Evolutionary conservation across 2,888 invertebrate genomes (phyloP), one percentile per base, ranked within the genome.

Genomic region (Odontothrips loti): DNA sequence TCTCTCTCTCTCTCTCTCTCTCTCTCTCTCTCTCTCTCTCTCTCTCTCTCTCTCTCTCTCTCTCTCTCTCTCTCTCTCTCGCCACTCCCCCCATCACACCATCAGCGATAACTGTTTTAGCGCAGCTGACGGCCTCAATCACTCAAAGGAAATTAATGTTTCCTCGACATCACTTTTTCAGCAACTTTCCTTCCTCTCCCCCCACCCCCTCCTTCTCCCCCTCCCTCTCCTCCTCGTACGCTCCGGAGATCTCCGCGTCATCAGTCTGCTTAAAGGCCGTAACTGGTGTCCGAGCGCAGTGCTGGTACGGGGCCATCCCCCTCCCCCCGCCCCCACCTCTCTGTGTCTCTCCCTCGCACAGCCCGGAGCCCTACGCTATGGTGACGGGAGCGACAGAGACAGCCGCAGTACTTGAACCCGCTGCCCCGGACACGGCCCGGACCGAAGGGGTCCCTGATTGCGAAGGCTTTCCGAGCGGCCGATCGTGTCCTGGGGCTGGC

Each of bases 41-140:
- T 6, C 51, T 6, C 51, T 6, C 51, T 51, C 51, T 51, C 51
- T 51, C 2, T 51, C 51, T 51, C 51, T 51, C 51, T 51, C 51
- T 51, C 51, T 51, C 51, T 51, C 51, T 51, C 51, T 51, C 51
- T 51, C 51, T 51, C 58, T 17, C 58, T 17, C 58, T 17, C 58
- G 6, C 58, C 8, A 6, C 15, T 15, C 0, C 58, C 58, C 11
- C 58, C 58, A 27, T 75, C 68, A 27, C 68, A 27, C 68, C 68
- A 75, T 75, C 68, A 75, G 68, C 68, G 68, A 75, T 75, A 75
- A 75, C 68, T 75, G 68, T 75, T 75, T 75, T 75, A 75, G 68
- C 68, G 68, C 68, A 12, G 12, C 68, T 75, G 68, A 75, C 68
- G 68, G 68, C 68, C 68, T 75, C 68, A 75, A 75, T 75, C 68